A percentile compares a stretch with the other conserved stretches of the same genome.
Conservation (phyloP, 2,888 invertebrate genomes). For the Andrena camellia region DNA sequence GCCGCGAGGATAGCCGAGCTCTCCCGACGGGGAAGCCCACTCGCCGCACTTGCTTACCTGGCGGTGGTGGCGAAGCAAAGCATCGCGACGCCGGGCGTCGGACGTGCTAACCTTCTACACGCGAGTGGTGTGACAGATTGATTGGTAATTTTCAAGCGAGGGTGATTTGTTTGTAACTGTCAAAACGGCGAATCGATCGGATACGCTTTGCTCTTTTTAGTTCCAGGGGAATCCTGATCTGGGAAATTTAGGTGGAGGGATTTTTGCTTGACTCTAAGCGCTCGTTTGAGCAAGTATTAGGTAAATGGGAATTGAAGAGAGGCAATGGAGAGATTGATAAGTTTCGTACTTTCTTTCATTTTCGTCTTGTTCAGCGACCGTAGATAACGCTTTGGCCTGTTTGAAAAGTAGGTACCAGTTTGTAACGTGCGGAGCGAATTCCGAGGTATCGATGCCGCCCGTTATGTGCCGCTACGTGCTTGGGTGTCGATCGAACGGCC, state of each 20-base stretch:
- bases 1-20: constrained; percentile 33
- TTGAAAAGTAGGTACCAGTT: constrained; percentile 1
- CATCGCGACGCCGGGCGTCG: constrained; percentile 13
- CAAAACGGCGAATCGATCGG: neutral
- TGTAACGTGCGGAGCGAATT: neutral
- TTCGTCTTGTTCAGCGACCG: too few relatives aligned
- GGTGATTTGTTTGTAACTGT: neutral
- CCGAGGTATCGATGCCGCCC: constrained; percentile 13
- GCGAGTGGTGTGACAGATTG: too few relatives aligned
- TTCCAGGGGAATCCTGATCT: too few relatives aligned
- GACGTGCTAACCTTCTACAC: neutral
- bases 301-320: too few relatives aligned
- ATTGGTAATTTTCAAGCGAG: neutral
- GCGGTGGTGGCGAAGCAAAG: neutral
- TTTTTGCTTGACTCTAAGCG: too few relatives aligned
- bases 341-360: too few relatives aligned
- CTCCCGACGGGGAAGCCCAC: constrained; percentile 25
- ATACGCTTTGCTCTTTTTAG: too few relatives aligned
- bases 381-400: neutral
- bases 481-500: neutral
- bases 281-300: too few relatives aligned
- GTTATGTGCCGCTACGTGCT: constrained; percentile 33
- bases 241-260: too few relatives aligned
- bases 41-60: neutral
- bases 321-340: too few relatives aligned